Base-by-base conservation (phyloP, 2,888 invertebrate genomes). In the Proisotoma minuta region DNA sequence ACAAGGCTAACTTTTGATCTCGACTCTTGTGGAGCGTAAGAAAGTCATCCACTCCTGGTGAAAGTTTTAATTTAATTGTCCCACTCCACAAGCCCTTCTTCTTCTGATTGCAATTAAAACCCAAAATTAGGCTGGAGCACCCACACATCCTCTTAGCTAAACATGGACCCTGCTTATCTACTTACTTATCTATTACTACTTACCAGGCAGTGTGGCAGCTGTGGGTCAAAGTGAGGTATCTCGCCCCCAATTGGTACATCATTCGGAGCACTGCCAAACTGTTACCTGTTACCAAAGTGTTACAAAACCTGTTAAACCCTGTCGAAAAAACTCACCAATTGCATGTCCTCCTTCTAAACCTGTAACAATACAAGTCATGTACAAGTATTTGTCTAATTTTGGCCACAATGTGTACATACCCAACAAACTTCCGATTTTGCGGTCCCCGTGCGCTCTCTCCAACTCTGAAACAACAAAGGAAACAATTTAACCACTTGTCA, bases 171-270 rank as follows among this genome's bases (percentile, higher is more conserved):
- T n/a, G n/a, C n/a, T n/a, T n/a, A n/a, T n/a, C n/a, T n/a, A n/a
- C n/a, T n/a, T n/a, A n/a, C n/a, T n/a, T n/a, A n/a, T n/a, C n/a
- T n/a, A n/a, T n/a, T n/a, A n/a, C n/a, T n/a, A 64, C 68, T 65
- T 66, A 73, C 73, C 72, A 73, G 40, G 73, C 69, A 59, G 68
- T 70, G 57, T 73, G 65, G 57, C 71, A 73, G 60, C 69, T 73
- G 62, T 72, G 70, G 20, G 73, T 71, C n/a, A 91, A 81, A 50
- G 91, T 91, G 80, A 91, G 84, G 77, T 90, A 90, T 56, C 90
- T 82, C 23, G 88, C 88, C 3, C 91, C 91, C 34, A 91, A 83
- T 74, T 85, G 85, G 79, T 91, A 89, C 78, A 88, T 87, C 82
- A 88, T 88, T 62, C 91, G 82, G 63, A 91, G 83, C 3, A 88